Evolutionary conservation across 1,140 invertebrate species (phyloP).

Genomic region (Grapholita molesta): DNA sequence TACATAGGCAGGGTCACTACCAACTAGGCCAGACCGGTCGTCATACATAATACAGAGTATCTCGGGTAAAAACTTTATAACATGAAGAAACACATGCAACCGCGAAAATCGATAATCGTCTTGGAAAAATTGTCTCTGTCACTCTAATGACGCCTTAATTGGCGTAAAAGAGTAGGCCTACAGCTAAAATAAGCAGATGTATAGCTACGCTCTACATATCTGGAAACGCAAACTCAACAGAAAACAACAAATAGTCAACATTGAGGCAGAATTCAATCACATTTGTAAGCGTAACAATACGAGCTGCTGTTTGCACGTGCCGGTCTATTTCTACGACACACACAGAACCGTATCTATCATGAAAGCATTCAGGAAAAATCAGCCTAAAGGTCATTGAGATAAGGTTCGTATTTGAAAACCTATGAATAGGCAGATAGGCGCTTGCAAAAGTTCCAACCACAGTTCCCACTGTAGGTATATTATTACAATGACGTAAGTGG

Average conservation of each 20-base stretch:
- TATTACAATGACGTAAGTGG: background rate
- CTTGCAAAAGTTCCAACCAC: background rate
- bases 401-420: background rate
- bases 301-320: background rate
- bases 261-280: slow-evolving; percentile 4
- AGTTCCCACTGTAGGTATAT: background rate
- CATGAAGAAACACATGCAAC: too few species aligned
- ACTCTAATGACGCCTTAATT: too few species aligned
- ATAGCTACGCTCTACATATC: background rate
- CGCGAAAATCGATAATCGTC: too few species aligned
- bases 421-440: background rate
- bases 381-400: background rate
- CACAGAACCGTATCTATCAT: background rate
- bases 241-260: background rate
- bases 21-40: too few species aligned
- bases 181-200: background rate
- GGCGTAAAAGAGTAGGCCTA: too few species aligned
- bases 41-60: too few species aligned
- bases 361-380: background rate
- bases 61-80: too few species aligned
- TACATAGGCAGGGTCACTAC: too few species aligned
- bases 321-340: background rate
- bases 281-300: slow-evolving; percentile 9
- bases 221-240: background rate
- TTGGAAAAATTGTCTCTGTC: too few species aligned